Evolutionary conservation across 2,888 invertebrate species (phyloP).

Genomic region (Aporophyla lueneburgensis): DNA sequence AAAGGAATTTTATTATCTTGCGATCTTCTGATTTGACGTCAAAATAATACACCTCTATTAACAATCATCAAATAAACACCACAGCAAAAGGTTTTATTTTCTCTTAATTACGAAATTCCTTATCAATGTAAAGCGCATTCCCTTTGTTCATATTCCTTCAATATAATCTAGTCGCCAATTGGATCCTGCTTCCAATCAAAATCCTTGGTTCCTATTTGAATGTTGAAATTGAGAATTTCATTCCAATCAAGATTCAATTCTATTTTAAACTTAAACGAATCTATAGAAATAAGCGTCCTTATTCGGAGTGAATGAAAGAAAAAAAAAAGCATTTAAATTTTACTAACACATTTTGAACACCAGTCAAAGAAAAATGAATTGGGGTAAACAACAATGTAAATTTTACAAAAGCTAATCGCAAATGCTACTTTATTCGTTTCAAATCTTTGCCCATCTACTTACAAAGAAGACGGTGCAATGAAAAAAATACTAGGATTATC

Average conservation of each 20-base stretch:
- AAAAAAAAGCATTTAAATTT: neutral
- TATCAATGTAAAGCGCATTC: neutral
- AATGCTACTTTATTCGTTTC: conserved; percentile 42
- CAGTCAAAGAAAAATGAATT: neutral
- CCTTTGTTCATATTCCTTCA: conserved; percentile 2
- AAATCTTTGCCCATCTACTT: conserved; percentile 37
- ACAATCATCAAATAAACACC: neutral
- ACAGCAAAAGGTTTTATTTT: neutral
- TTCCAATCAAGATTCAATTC: conserved; percentile 38
- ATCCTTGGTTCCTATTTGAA: conserved; percentile 36
- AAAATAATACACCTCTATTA: neutral
- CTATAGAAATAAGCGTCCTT: conserved; percentile 9
- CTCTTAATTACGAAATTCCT: neutral
- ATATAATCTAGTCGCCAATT: conserved; percentile 26
- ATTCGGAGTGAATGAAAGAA: neutral
- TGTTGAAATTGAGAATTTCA: conserved; percentile 40
- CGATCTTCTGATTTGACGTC: neutral
- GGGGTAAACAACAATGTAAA: conserved; percentile 5
- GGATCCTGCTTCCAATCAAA: conserved; percentile 13
- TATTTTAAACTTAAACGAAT: conserved; percentile 36
- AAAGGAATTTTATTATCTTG: neutral
- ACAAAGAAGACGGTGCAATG: conserved; percentile 39
- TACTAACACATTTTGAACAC: neutral
- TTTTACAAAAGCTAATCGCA: conserved; percentile 14
- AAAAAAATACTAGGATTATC: conserved; percentile 58